Evolutionary conservation across 2,797 vertebrate genomes (phyloP), one percentile per base, ranked within the genome.

Genomic region (Euthynnus affinis): DNA sequence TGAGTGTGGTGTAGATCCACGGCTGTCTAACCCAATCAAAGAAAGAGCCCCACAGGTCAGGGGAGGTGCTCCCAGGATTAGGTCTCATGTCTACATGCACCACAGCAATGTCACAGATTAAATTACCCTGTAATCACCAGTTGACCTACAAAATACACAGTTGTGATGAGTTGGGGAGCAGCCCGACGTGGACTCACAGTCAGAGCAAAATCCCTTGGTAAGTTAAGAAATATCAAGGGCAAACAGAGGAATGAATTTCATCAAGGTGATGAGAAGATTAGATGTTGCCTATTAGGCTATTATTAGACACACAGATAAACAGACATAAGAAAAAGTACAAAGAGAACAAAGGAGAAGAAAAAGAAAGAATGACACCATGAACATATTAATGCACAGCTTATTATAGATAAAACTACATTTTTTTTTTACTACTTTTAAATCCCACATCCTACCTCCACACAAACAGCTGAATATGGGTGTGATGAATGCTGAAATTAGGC

Each of bases 131-230:
- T 86, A 85, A 89, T 91, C 87, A 80, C 73, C 25, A 55, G 5
- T 5, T 90, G 89, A 88, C 87, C 87, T 81, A 83, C 78, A 82
- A 87, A 85, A 53, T 81, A 57, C 77, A 62, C 62, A 53, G 62
- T 71, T 60, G 65, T 61, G 60, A 57, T 67, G 70, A 76, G 59
- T 61, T 3, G 56, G 29, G 68, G 23, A 42, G 61, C 51, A 10
- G 58, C 6, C 13, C 4, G 23, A 51, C 68, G 53, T 46, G 53
- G 56, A 74, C 56, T 56, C 56, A 34, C 40, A 55, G 40, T 44
- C 51, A 15, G 12, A 32, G 62, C 4, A 18, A 51, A 67, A 80
- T 42, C 58, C 57, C 51, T 51, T 10, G 3, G 40, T 56, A 15
- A 44, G 29, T 23, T 37, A 52, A 29, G 5, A 72, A 49, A 62